Conservation (phyloP, 1,140 invertebrate species). For the Polypedilum pembai region DNA sequence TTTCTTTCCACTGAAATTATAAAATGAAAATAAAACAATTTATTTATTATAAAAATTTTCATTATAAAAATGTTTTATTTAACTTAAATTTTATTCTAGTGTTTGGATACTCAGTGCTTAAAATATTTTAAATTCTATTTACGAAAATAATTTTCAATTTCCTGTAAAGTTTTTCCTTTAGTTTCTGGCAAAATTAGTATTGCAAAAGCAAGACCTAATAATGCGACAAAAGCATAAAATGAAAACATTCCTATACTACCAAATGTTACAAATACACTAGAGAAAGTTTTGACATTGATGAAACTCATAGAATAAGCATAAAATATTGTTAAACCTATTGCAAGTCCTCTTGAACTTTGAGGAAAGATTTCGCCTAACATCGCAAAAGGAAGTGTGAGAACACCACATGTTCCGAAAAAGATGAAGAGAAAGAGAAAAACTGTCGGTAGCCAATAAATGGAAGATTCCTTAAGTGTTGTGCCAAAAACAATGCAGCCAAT, state of each 20-base stretch:
- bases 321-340: constrained; percentile 57
- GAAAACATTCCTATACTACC: constrained; percentile 59
- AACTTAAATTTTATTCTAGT: no score
- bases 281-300: constrained; percentile 64
- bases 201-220: constrained; percentile 61
- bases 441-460: constrained; percentile 43
- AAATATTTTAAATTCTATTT: background rate
- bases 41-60: background rate
- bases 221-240: constrained; percentile 59
- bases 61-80: no score
- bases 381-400: constrained; percentile 61
- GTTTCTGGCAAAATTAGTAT: constrained; percentile 69
- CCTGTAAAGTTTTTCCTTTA: constrained; percentile 62
- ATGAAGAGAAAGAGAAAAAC: constrained; percentile 52
- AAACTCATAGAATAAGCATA: constrained; percentile 65
- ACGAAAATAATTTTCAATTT: constrained; percentile 57
- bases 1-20: constrained; percentile 30
- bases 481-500: constrained; percentile 36
- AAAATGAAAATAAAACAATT: background rate
- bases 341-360: constrained; percentile 54
- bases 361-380: constrained; percentile 70
- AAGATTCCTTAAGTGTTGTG: constrained; percentile 32
- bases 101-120: no score
- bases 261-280: constrained; percentile 48
- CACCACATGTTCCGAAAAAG: constrained; percentile 54